Base-by-base conservation (phyloP, 2,888 invertebrate genomes). In the Embidobia sp. region DNA sequence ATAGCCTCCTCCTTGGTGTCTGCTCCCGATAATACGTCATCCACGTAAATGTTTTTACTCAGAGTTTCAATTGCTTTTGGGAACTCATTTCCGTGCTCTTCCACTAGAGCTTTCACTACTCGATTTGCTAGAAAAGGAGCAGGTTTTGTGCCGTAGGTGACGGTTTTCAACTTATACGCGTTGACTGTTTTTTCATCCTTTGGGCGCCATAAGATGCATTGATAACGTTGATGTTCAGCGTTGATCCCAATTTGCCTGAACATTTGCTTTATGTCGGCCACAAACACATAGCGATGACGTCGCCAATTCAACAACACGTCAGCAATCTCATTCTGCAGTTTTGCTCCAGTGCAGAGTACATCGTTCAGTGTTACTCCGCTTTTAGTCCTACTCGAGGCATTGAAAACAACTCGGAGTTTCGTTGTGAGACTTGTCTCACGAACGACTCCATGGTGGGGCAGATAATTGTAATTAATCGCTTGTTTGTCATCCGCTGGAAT, bases 341-440 rank as follows among this genome's bases (percentile, higher is more conserved):
- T 42, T 13, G 22, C 3, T 8, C 42, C 42, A 42, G 42, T 22
- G 1, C 3, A 42, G 5, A 42, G 19, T 1, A 42, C 22, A 7
- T 42, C 42, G 10, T 19, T 42, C n/a, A 42, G 10, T 6, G 19
- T 2, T 4, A 18, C 22, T 19, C 42, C 42, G 3, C 19, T 6
- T 7, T 2, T 19, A 3, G 42, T 42, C 5, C 8, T 22, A 13
- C 8, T 3, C 2, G 42, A 42, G 3, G 42, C 42, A n/a, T 42
- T 42, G 10, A 42, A 42, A 8, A 42, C 42, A 8, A 42, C 42
- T 22, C 42, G 7, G 2, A n/a, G 3, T 22, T 42, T 42, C n/a
- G 42, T 42, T 18, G 42, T 42, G 11, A 22, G n/a, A 19, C 42
- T 42, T 2, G 8, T 6, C 10, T 19, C 19, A 1, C 19, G 19